phyloP scores from a whole-genome alignment of 2,888 invertebrate species.

The Dicroscelio sp. region DNA sequence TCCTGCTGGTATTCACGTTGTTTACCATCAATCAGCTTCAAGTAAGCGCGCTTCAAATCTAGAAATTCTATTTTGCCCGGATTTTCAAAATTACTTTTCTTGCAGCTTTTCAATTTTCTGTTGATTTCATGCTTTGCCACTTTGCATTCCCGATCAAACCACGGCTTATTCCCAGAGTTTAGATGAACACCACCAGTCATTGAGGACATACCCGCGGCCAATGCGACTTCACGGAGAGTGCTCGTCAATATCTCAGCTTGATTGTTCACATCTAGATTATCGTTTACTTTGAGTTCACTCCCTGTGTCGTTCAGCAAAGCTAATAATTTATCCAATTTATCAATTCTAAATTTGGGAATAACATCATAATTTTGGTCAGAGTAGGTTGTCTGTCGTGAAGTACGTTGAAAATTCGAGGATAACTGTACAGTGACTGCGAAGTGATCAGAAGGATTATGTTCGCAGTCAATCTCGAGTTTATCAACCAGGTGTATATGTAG shows the following conservation, averaged over 20 bases:
- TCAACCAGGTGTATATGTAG: background rate
- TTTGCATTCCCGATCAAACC: background rate
- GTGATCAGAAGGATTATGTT: slow-evolving; percentile 1
- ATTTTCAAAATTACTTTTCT: background rate
- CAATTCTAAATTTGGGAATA: background rate
- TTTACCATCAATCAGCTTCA: background rate
- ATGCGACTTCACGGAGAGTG: background rate
- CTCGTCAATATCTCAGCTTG: background rate
- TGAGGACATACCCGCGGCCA: background rate
- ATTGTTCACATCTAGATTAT: background rate
- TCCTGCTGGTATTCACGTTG: background rate
- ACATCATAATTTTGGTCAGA: background rate
- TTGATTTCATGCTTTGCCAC: background rate
- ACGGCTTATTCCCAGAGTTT: background rate
- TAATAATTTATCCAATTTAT: background rate
- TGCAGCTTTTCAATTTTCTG: background rate
- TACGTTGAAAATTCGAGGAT: background rate
- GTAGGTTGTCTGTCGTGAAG: background rate
- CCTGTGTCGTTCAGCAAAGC: background rate
- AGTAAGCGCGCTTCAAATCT: background rate
- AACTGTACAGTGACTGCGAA: background rate
- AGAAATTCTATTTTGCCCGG: background rate
- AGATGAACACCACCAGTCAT: background rate
- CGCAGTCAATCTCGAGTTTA: background rate
- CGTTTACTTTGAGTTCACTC: background rate